Evolutionary conservation across 1,140 invertebrate genomes (phyloP), one percentile per base, ranked within the genome.

Genomic region (Varroa destructor): DNA sequence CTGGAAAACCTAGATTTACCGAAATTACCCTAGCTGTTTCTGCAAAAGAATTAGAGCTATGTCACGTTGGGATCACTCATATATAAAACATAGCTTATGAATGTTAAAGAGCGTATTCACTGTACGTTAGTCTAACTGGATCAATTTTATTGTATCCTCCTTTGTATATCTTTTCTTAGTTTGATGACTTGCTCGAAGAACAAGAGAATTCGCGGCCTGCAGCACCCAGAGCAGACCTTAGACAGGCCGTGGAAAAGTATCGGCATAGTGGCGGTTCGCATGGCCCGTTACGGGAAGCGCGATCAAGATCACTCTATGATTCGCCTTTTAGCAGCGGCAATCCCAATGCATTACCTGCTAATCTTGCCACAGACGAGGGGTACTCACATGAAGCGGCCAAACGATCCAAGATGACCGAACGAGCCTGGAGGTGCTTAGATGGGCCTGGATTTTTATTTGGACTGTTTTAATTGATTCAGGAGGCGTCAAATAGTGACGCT

Each of bases 121-220:
- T 25, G 25, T 25, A 25, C 25, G 25, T 25, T 25, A 25, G 25
- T 25, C 25, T 25, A 25, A 25, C 25, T 25, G 25, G 25, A 25
- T 25, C 25, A 25, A 25, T 25, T 25, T 25, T 25, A 25, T 25
- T n/a, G n/a, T n/a, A n/a, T n/a, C n/a, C n/a, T n/a, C 25, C 25
- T 25, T 25, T 25, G 25, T 25, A 25, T 25, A 40, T 58, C 12
- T 67, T 12, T 67, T 37, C 10, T 67, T 43, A 71, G 55, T 14
- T 71, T 51, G 46, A 37, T 54, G 46, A 71, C 51, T 14, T 71
- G 71, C 46, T 71, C 14, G 71, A 71, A 40, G 46, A 54, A 14
- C 71, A 71, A 14, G 46, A 55, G 54, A 73, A 51, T 64, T 72
- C 67, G 64, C 43, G 55, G 40, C 71, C 56, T 56, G 10, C n/a